Percentiles rank a stretch among this genome's conserved stretches.
Conservation (phyloP, 2,113 vertebrate genomes). For the Oncorhynchus gorbuscha region DNA sequence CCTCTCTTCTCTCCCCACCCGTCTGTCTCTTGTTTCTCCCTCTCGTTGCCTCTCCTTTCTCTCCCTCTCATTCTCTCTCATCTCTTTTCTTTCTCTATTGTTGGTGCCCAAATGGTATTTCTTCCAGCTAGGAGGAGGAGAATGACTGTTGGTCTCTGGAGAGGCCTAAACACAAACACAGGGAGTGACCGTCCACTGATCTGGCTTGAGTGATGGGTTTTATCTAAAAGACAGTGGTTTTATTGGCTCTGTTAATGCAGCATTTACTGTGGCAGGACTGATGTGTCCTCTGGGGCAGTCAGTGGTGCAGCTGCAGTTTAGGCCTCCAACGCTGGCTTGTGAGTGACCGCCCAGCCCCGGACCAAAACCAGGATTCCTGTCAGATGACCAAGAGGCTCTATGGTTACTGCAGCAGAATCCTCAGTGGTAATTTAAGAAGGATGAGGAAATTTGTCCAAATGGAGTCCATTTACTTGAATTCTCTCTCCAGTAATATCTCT, state of each 20-base stretch:
- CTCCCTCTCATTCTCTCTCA: constrained; percentile 2
- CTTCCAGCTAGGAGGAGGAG: constrained; percentile 15
- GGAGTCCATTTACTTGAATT: constrained; percentile 4
- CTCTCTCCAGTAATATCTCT: constrained; percentile 4
- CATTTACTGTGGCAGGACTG: constrained; percentile 28
- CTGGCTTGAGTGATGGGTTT: constrained; percentile 38
- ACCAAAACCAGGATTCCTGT: too few species aligned
- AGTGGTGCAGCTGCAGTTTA: constrained; percentile 32
- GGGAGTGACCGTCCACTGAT: constrained; percentile 26
- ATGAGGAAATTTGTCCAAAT: background rate
- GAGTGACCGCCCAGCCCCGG: too few species aligned
- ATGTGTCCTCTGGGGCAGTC: constrained; percentile 35
- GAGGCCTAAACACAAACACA: constrained; percentile 38
- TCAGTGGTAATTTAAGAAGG: too few species aligned
- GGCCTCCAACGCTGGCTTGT: background rate
- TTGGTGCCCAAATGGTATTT: background rate
- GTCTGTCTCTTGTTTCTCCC: constrained; percentile 1
- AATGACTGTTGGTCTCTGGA: constrained; percentile 27
- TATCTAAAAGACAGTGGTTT: constrained; percentile 37
- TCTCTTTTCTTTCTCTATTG: constrained; percentile 4
- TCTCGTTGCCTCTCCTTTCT: constrained; percentile 4
- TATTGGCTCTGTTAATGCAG: constrained; percentile 33
- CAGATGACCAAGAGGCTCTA: too few species aligned
- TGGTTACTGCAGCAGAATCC: too few species aligned
- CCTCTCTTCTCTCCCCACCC: background rate